These are phyloP conservation scores for Drosophila rellima DNA, from an alignment of 2,888 invertebrate genomes.

Conservation along the genomic window DNA sequence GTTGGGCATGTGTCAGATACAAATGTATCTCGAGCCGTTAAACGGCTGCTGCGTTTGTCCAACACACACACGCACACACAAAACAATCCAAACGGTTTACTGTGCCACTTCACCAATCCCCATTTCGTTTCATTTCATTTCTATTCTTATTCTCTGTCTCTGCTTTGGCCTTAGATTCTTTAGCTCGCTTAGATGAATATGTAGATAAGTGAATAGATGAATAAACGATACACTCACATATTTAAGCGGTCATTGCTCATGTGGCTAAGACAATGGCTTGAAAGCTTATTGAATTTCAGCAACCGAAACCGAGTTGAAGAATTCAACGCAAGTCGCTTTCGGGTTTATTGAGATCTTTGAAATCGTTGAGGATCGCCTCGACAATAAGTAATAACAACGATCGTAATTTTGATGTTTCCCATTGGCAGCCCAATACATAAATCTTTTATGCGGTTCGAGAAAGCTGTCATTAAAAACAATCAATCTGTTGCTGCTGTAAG, in stretches of 20 bases:
- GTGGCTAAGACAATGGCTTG: conserved; percentile 22
- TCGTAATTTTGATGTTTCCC: conserved; percentile 35
- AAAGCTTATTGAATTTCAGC: conserved; percentile 22
- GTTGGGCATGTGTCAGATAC: conserved; percentile 41
- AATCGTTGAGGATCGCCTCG: conserved; percentile 19
- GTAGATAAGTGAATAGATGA: conserved; percentile 33
- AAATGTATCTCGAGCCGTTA: conserved; percentile 32
- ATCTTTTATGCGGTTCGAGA: conserved; percentile 21
- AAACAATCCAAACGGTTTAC: conserved; percentile 59
- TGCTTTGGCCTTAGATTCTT: conserved; percentile 17
- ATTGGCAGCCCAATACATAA: conserved; percentile 20
- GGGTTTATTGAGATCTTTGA: not conserved
- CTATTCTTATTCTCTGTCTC: conserved; percentile 5
- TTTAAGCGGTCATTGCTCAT: conserved; percentile 45
- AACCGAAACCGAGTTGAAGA: not conserved
- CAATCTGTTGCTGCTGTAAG: conserved; percentile 47
- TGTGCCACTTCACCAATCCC: conserved; percentile 63
- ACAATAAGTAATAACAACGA: conserved; percentile 18
- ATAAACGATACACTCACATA: conserved; percentile 14
- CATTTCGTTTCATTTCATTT: conserved; percentile 36
- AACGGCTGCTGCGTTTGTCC: conserved; percentile 25
- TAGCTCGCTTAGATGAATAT: conserved; percentile 32
- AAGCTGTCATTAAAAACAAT: conserved; percentile 40
- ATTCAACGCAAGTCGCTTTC: conserved; percentile 9
- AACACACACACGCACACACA: conserved; percentile 3